Evolutionary conservation across 2,113 vertebrate genomes (phyloP).

Genomic region (Synchiropus splendidus): DNA sequence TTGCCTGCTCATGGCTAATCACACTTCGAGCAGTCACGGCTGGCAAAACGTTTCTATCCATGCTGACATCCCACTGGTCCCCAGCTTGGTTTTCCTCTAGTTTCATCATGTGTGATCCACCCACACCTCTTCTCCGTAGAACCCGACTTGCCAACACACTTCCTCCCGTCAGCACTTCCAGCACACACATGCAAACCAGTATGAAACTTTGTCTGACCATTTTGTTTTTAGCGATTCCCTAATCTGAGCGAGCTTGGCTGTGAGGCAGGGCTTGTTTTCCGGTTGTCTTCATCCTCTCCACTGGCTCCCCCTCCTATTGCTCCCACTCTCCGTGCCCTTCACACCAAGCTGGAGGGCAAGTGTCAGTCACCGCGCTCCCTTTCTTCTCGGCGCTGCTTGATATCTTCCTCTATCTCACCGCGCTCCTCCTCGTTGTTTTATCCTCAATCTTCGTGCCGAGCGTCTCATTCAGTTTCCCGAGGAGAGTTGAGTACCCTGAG

Average conservation of each 20-base stretch:
- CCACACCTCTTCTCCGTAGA: constrained; percentile 54
- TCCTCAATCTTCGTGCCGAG: constrained; percentile 27
- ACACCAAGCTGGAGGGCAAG: constrained; percentile 44
- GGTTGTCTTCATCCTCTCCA: constrained; percentile 64
- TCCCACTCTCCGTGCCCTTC: constrained; percentile 42
- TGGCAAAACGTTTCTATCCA: constrained; percentile 45
- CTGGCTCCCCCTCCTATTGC: constrained; percentile 37
- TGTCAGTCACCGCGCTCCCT: constrained; percentile 48
- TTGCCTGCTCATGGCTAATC: constrained; percentile 47
- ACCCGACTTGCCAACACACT: constrained; percentile 38
- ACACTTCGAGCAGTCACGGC: constrained; percentile 55
- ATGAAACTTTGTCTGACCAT: constrained; percentile 61
- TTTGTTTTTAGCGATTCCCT: constrained; percentile 48
- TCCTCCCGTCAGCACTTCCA: constrained; percentile 36
- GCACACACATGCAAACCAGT: constrained; percentile 56
- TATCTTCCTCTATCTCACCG: constrained; percentile 45
- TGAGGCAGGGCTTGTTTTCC: constrained; percentile 57
- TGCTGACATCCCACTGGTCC: constrained; percentile 51
- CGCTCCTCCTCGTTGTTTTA: constrained; percentile 21
- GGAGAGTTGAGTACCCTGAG: constrained; percentile 54
- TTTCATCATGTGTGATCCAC: constrained; percentile 29
- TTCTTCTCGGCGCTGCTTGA: constrained; percentile 7
- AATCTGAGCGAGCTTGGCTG: constrained; percentile 51
- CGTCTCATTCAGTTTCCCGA: constrained; percentile 56
- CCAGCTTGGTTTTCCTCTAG: constrained; percentile 35